These are phyloP conservation scores for Drosophila mettleri DNA, from an alignment of 2,888 invertebrate genomes.

Conservation along the genomic window DNA sequence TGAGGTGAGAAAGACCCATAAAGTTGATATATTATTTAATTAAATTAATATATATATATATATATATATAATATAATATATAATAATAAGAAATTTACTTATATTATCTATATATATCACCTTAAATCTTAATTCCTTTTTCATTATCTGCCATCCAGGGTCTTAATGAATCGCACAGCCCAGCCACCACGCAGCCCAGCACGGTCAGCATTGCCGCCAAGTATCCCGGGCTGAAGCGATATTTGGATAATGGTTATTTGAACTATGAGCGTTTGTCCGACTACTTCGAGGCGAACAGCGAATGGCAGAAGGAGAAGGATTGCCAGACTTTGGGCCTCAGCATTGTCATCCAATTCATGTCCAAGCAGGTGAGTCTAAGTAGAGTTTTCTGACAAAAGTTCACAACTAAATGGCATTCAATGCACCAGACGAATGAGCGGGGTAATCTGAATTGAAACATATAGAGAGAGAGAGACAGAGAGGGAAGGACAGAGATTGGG, in stretches of 20 bases:
- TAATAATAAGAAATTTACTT: background rate
- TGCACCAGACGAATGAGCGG: background rate
- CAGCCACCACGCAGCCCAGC: constrained; percentile 10
- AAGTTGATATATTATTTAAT: too few relatives aligned
- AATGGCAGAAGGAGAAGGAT: constrained; percentile 79
- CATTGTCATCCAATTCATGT: constrained; percentile 93
- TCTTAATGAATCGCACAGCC: background rate
- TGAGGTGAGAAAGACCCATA: constrained; percentile 54
- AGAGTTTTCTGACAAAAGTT: constrained; percentile 3
- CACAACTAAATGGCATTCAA: constrained; percentile 1
- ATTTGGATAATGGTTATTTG: constrained; percentile 57
- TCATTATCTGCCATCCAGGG: background rate
- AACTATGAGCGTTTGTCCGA: constrained; percentile 69
- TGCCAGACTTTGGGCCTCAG: constrained; percentile 93
- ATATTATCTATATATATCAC: background rate
- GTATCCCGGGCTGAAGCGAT: constrained; percentile 53
- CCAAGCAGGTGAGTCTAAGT: constrained; percentile 88
- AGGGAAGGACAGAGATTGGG: background rate
- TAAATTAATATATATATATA: too few relatives aligned
- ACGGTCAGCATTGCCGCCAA: constrained; percentile 22
- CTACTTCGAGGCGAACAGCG: constrained; percentile 44
- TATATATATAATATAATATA: too few relatives aligned
- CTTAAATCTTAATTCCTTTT: too few relatives aligned
- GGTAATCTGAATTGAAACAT: background rate
- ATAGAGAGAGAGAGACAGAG: background rate